Conservation (phyloP, 2,797 vertebrate genomes). For the Bufotes viridis region DNA sequence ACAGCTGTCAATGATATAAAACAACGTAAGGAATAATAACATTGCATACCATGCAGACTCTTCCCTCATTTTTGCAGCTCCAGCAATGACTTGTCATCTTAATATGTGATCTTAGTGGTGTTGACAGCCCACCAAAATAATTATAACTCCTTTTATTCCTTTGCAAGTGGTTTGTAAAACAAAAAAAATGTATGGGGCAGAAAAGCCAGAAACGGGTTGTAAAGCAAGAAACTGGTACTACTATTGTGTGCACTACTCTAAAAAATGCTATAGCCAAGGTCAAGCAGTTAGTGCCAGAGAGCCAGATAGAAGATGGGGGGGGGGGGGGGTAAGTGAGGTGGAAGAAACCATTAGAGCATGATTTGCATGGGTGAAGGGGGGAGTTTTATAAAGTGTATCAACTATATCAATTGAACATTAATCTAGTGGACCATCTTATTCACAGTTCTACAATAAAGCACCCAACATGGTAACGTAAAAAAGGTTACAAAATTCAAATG, state of each 20-base stretch:
- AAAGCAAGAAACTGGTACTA: not conserved
- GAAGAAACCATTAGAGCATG: not conserved
- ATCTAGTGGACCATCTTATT: not conserved
- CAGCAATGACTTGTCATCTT: no score
- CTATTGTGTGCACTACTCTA: not conserved
- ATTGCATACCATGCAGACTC: no score
- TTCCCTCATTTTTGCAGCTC: no score
- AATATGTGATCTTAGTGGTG: no score
- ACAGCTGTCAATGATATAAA: no score
- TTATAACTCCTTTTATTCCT: no score
- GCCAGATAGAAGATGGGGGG: not conserved
- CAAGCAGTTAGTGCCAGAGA: not conserved
- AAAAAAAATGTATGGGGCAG: no score
- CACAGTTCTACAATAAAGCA: not conserved
- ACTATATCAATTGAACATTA: not conserved
- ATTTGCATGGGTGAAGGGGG: not conserved
- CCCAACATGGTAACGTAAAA: not conserved
- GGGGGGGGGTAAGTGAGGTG: not conserved
- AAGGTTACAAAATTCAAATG: not conserved
- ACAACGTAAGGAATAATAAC: no score
- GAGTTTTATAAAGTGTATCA: not conserved
- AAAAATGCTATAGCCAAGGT: not conserved
- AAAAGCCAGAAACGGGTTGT: no score
- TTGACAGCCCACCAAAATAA: no score
- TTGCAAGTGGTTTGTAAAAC: no score